Evolutionary conservation across 2,797 vertebrate genomes (phyloP).

Genomic region (Alectoris magna): DNA sequence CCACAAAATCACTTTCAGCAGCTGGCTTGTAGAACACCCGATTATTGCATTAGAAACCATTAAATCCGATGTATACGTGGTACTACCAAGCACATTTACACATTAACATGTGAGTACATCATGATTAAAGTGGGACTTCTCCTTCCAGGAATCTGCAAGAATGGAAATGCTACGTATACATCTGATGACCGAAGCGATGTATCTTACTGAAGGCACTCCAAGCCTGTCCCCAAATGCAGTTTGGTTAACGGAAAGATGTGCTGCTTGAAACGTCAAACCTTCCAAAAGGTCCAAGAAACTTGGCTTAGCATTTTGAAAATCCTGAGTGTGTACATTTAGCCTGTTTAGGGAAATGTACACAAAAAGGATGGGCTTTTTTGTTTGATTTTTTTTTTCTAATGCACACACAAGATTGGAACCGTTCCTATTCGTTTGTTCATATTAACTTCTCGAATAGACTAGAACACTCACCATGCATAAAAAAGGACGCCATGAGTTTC

Average conservation of each 20-base stretch:
- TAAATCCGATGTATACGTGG: background rate
- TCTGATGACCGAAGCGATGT: background rate
- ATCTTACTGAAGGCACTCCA: background rate
- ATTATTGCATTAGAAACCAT: background rate
- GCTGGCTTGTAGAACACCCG: background rate
- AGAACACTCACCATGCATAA: background rate
- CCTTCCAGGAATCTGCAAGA: background rate
- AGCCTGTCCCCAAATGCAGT: background rate
- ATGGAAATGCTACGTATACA: rapidly evolving
- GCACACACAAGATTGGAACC: background rate
- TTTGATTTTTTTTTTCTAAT: background rate
- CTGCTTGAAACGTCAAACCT: background rate
- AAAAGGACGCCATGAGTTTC: background rate
- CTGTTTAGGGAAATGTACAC: background rate
- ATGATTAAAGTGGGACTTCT: background rate
- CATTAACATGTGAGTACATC: background rate
- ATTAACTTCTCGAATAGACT: background rate
- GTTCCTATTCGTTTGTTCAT: background rate
- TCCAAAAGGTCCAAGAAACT: background rate
- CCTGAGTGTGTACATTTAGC: background rate
- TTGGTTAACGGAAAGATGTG: background rate
- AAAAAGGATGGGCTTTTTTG: background rate
- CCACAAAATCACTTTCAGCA: constrained; percentile 10
- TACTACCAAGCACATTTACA: background rate
- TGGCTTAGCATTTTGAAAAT: background rate